Conservation (phyloP, 2,113 vertebrate genomes). For the Gnathonemus echidnorhynchus region DNA sequence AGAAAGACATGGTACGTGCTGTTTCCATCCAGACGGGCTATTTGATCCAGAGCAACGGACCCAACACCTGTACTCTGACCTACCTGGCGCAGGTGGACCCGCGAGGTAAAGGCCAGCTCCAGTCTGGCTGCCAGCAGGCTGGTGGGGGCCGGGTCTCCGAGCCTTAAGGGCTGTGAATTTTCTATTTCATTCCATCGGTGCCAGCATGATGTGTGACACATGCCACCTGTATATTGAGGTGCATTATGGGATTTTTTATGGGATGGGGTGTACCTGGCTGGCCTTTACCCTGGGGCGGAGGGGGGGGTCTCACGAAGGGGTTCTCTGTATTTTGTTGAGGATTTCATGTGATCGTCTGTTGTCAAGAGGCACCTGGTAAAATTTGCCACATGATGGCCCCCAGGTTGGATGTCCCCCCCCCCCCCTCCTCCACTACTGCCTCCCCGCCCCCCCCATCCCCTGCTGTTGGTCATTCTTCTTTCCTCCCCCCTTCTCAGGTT, state of each 20-base stretch:
- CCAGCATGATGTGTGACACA: neutral
- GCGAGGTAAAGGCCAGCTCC: constrained; percentile 63
- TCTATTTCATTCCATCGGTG: neutral
- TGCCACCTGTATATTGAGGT: neutral
- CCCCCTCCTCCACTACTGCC: too few relatives aligned
- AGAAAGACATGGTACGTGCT: constrained; percentile 85
- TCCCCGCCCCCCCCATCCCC: neutral
- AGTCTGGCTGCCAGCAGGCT: too few relatives aligned
- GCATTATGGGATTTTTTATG: neutral
- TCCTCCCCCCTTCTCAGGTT: constrained; percentile 60
- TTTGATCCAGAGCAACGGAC: constrained; percentile 75
- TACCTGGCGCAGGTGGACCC: constrained; percentile 95
- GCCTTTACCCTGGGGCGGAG: neutral
- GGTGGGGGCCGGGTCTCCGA: neutral
- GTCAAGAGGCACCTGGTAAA: neutral
- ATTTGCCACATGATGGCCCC: neutral
- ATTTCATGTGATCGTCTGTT: too few relatives aligned
- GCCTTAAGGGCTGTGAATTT: too few relatives aligned
- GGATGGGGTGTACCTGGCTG: neutral
- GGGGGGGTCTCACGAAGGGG: too few relatives aligned
- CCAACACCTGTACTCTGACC: constrained; percentile 72
- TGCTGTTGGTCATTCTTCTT: neutral
- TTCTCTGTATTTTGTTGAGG: neutral
- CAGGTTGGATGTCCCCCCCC: too few relatives aligned
- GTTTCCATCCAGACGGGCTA: constrained; percentile 93